Base-by-base conservation (phyloP, 2,113 vertebrate genomes). In the Capreolus pygargus region DNA sequence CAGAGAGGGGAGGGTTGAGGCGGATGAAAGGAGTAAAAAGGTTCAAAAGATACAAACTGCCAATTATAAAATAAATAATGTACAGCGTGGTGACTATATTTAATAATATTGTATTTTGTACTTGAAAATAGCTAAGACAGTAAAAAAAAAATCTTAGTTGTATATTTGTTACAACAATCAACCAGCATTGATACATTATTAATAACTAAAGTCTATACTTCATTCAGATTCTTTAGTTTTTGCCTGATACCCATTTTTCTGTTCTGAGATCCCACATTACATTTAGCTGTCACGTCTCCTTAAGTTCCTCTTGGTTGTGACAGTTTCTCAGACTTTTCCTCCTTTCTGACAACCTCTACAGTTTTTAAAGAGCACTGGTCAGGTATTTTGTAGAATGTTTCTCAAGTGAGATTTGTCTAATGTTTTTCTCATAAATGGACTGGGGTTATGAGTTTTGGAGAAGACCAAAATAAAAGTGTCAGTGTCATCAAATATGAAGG, bases 151-250 rank as follows among this genome's bases (percentile, higher is more conserved):
- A 64, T 8, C 2, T 92, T 60, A 50, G 13, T 83, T 17, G 28
- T 39, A 16, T 81, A 30, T 86, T 55, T 91, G 28, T 86, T 83
- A 64, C 9, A 86, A 50, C 43, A 54, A 78, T 85, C 54, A 95
- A 61, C 55, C 58, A 87, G 60, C 43, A 78, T 43, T 89, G 52
- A 83, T 60, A 9, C 39, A 60, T 50, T 84, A 25, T 84, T 94
- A 82, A 74, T 86, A 92, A 86, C 19, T 70, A 27, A 88, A 76
- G 19, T 30, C 43, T 1, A 55, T 61, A 30, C 15, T 78, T 93
- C 83, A n/a, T 87, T 94, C 64, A 91, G 10, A 78, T 97, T 86
- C 70, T 60, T 92, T 96, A 45, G 21, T 36, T 92, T 96, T 70
- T 70, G 64, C n/a, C 21, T 67, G 55, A 82, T 50, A 45, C 11